These are phyloP conservation scores for Diglossa brunneiventris DNA, from an alignment of 2,113 vertebrate genomes.

Conservation along the genomic window DNA sequence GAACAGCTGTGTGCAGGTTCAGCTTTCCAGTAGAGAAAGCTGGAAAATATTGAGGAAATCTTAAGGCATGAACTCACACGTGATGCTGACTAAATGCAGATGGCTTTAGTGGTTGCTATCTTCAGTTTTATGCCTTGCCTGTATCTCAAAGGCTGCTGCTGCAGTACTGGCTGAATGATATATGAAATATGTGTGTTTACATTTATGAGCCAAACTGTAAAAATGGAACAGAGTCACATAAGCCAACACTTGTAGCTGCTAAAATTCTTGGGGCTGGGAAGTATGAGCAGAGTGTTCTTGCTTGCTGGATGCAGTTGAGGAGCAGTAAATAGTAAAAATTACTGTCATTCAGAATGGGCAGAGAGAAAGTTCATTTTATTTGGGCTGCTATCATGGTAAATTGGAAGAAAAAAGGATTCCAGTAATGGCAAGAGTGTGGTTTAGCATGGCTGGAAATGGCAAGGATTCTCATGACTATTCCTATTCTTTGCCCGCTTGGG, in stretches of 20 bases:
- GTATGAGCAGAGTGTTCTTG: neutral
- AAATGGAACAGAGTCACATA: neutral
- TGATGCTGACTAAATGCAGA: slow-evolving; percentile 23
- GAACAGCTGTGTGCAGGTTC: neutral
- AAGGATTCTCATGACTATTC: neutral
- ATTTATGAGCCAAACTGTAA: slow-evolving; percentile 10
- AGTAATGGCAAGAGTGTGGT: neutral
- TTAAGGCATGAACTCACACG: neutral
- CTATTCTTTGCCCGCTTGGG: neutral
- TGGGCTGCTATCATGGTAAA: neutral
- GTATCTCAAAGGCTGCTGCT: neutral
- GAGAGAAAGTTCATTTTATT: neutral
- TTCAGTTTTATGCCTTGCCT: neutral
- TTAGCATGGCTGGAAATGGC: neutral
- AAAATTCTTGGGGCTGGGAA: slow-evolving; percentile 6
- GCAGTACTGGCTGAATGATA: neutral
- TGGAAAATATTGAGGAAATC: neutral
- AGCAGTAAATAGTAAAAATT: neutral
- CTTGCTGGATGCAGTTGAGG: neutral
- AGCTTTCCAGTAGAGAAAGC: neutral
- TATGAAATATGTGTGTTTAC: slow-evolving; percentile 8
- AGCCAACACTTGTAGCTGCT: neutral
- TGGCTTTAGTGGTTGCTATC: neutral
- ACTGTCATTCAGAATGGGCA: neutral
- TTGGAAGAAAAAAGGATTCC: neutral